Percentiles rank a stretch among this genome's conserved stretches.
Conservation (phyloP, 2,888 invertebrate genomes). For the Chaitophorus viminalis region DNA sequence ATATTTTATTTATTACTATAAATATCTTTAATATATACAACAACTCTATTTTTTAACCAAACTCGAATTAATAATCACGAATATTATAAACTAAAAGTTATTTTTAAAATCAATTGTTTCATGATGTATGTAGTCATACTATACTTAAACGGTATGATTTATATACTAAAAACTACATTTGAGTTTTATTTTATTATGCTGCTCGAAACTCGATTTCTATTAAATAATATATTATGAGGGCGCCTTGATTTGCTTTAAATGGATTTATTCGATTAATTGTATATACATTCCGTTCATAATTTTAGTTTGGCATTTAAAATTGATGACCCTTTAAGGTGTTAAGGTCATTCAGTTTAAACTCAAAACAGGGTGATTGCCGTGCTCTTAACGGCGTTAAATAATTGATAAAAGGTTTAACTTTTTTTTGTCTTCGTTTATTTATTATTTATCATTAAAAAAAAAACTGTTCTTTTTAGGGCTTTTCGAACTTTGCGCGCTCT, state of each 20-base stretch:
- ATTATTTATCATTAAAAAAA: conserved; percentile 50
- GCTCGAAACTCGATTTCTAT: neutral
- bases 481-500: conserved; percentile 38
- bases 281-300: neutral
- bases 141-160: too few species aligned
- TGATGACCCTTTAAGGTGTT: conserved; percentile 21
- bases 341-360: conserved; percentile 40
- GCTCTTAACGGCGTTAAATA: conserved; percentile 47
- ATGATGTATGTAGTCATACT: too few species aligned
- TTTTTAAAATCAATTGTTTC: too few species aligned
- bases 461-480: conserved; percentile 32
- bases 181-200: neutral
- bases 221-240: neutral
- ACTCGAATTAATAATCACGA: too few species aligned
- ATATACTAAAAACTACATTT: too few species aligned
- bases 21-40: too few species aligned
- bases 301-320: conserved; percentile 36
- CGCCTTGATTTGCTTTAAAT: neutral
- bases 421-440: conserved; percentile 47
- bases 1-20: too few species aligned
- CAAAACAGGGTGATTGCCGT: neutral
- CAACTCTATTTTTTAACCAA: too few species aligned
- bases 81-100: too few species aligned
- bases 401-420: conserved; percentile 50
- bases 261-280: neutral